A percentile compares a stretch with the other conserved stretches of the same genome.
Conservation (phyloP, 2,888 invertebrate genomes). For the Tiliacea aurago region DNA sequence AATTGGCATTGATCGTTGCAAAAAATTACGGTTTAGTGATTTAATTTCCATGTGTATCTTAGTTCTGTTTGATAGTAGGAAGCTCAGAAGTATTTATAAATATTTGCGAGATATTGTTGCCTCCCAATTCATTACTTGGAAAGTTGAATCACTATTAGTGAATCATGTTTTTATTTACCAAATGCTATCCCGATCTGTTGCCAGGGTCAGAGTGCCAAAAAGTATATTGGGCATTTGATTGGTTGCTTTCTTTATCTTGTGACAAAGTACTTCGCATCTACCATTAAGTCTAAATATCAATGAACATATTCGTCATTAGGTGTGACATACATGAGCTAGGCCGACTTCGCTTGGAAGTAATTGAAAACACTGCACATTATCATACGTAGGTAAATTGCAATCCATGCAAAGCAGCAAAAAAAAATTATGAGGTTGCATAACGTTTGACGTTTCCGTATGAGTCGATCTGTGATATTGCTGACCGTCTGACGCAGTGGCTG, state of each 20-base stretch:
- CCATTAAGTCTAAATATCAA: slow-evolving; percentile 10
- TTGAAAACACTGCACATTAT: slow-evolving; percentile 26
- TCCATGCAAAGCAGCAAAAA: slow-evolving; percentile 48
- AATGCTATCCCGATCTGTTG: slow-evolving; percentile 36
- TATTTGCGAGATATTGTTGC: slow-evolving; percentile 7
- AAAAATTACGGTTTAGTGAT: slow-evolving; percentile 38
- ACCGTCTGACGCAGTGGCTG: slow-evolving; percentile 62
- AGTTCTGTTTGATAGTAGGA: slow-evolving; percentile 45
- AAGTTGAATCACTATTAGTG: slow-evolving; percentile 53
- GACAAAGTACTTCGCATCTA: background rate
- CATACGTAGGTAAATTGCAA: slow-evolving; percentile 29
- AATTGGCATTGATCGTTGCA: slow-evolving; percentile 54
- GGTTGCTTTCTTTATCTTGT: slow-evolving; percentile 33
- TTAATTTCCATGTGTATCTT: slow-evolving; percentile 36
- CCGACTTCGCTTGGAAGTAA: slow-evolving; percentile 4
- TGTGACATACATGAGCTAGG: slow-evolving; percentile 5
- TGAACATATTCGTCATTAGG: slow-evolving; percentile 14
- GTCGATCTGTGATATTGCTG: slow-evolving; percentile 50
- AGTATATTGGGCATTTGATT: slow-evolving; percentile 41
- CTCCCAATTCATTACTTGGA: slow-evolving; percentile 10
- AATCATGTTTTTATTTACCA: slow-evolving; percentile 48
- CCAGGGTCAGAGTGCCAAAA: slow-evolving; percentile 50
- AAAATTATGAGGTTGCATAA: slow-evolving; percentile 63
- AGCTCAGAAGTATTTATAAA: slow-evolving; percentile 23
- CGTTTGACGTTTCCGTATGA: slow-evolving; percentile 54